Evolutionary conservation across 92 coral and sea anemone species (phyloP), one percentile per base, ranked within the genome.

Genomic region (Meandrina meandrites): DNA sequence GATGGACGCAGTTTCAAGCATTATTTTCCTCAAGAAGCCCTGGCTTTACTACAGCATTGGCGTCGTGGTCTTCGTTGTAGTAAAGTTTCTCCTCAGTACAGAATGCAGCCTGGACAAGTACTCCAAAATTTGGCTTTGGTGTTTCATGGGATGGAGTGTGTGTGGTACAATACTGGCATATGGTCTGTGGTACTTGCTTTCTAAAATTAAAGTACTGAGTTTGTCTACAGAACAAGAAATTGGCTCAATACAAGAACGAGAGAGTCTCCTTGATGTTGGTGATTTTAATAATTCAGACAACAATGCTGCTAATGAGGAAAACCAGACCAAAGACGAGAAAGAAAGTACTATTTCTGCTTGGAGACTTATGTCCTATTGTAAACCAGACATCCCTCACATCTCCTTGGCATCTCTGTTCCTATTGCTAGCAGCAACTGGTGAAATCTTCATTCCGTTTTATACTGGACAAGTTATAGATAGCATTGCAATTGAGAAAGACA

Each of bases 401-500:
- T 58, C 86, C 5, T 81, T 95, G 54, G 99, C 98, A 60, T 88
- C 94, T 35, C 53, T 95, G 19, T 93, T 90, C 78, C 90, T 97
- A 57, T 78, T 97, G 21, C 76, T 89, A 19, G 98, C 99, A 58
- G 95, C 98, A 47, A 90, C 89, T 13, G 99, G 97, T 19, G 98
- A 97, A 89, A 97, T 97, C 58, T 97, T 97, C 75, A 93, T 97
- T 84, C 98, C 99, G 0, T 93, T 86, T 66, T 97, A 97, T 31
- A 97, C 99, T 15, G 99, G 99, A 22, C 92, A 90, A 71, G 98
- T 97, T 45, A 97, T 97, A 42, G 98, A 97, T 88, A 93, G 98
- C 36, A 97, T 97, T 69, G 99, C 99, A 36, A 97, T 97, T 31
- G 93, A 92, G 30, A 95, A 92, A 87, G 93, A 97, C 88, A 90